These are phyloP conservation scores for Cyprinus carpio DNA, from an alignment of 2,113 vertebrate species.

Conservation along the genomic window DNA sequence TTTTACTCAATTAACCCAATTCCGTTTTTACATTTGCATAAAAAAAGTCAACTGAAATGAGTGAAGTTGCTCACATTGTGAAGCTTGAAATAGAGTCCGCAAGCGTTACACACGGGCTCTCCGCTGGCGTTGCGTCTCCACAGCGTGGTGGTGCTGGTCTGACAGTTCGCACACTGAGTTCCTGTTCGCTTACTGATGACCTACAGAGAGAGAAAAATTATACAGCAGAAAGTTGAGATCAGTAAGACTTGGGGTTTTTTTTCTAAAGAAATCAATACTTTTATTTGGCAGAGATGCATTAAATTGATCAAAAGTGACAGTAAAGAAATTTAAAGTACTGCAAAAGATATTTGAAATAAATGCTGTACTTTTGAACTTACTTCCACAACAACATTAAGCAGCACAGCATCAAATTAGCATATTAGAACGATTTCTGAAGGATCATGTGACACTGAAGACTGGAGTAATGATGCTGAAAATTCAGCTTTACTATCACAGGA, in stretches of 20 bases:
- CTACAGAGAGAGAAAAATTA: slow-evolving; percentile 60
- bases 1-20: not conserved
- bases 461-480: not conserved
- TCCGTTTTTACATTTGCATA: not conserved
- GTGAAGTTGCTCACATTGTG: slow-evolving; percentile 73
- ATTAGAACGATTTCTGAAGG: not conserved
- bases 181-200: slow-evolving; percentile 75
- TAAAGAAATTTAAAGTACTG: not conserved
- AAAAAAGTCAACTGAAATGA: not conserved
- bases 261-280: not conserved
- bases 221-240: not conserved
- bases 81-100: slow-evolving; percentile 84
- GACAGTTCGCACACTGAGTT: slow-evolving; percentile 83
- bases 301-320: not conserved
- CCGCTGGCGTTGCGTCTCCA: slow-evolving; percentile 83
- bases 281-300: not conserved
- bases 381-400: not conserved
- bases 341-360: not conserved
- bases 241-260: no score
- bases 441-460: not conserved
- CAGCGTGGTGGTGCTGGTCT: slow-evolving; percentile 80
- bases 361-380: not conserved
- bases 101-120: slow-evolving; percentile 84
- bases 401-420: not conserved
- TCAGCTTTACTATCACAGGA: no score